A percentile compares a stretch with the other conserved stretches of the same genome.
phyloP scores from a whole-genome alignment of 2,888 invertebrate species.

The Polietes domitor region DNA sequence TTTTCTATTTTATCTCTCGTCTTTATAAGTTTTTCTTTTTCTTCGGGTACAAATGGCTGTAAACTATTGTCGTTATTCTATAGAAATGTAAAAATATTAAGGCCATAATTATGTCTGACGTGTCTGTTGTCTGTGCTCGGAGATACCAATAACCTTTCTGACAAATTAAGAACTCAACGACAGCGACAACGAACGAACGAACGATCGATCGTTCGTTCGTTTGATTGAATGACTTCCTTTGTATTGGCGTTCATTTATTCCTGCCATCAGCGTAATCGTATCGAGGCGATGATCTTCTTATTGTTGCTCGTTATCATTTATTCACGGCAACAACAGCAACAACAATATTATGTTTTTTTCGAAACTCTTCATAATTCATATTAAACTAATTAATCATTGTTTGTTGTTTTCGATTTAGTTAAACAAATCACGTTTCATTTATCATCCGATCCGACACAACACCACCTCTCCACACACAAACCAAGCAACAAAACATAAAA shows the following conservation, averaged over 20 bases:
- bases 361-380: conserved; percentile 33
- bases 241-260: not conserved
- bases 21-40: too few species aligned
- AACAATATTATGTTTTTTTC: not conserved
- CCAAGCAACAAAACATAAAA: not conserved
- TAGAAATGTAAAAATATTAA: too few species aligned
- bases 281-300: not conserved
- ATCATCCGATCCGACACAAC: not conserved
- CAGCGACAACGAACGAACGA: too few species aligned
- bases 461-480: not conserved
- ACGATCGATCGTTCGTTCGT: too few species aligned
- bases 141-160: conserved; percentile 24
- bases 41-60: too few species aligned
- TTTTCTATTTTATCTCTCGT: too few species aligned
- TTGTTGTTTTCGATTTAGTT: not conserved
- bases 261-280: not conserved
- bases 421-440: conserved; percentile 40
- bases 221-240: conserved; percentile 25
- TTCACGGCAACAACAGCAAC: not conserved
- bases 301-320: not conserved
- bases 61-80: too few species aligned
- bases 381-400: conserved; percentile 37
- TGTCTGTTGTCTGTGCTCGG: too few species aligned
- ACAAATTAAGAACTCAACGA: conserved; percentile 15
- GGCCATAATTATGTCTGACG: too few species aligned